Evolutionary conservation across 2,797 vertebrate species (phyloP), one percentile per base, ranked within the genome.

Genomic region (Anguilla megastoma): DNA sequence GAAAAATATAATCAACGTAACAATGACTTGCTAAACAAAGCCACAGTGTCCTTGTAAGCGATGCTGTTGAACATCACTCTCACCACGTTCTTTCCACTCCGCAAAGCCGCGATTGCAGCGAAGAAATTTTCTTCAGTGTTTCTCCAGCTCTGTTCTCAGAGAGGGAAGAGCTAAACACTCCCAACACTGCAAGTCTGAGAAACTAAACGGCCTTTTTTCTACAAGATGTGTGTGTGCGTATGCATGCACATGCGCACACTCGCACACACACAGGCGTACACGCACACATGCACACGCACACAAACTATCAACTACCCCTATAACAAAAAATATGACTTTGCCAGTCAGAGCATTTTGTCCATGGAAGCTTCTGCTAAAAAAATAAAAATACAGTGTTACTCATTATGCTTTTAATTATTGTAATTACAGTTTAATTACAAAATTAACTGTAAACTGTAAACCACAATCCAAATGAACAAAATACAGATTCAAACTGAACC

Each of bases 241-340:
- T 21, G 24, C 71, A 84, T 56, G 60, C 54, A 87, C 36, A 52
- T 87, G 50, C 50, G 33, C 58, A 12, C 50, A 36, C 54, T 82
- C 36, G 76, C 36, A 80, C 33, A 87, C 56, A 84, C 86, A 54
- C 52, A 54, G 14, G 8, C 18, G 12, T 56, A 16, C 54, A 16
- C 12, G 16, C 41, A 45, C 41, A 45, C 41, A 45, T 45, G 52
- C 12, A 54, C 52, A 54, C 1, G 52, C 9, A 54, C 52, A 54
- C 12, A 10, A 54, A 54, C 8, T 16, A 3, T 58, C 2, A 66
- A 66, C 60, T 24, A 9, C 60, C 60, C 27, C 27, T 30, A 30
- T 74, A 30, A 85, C 50, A 86, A 21, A 80, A 45, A 76, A 88
- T 88, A 63, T 71, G 89, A 89, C 88, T 74, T 91, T 63, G 18